Conservation (phyloP, 1,140 invertebrate genomes). For the Octopus sinensis region DNA sequence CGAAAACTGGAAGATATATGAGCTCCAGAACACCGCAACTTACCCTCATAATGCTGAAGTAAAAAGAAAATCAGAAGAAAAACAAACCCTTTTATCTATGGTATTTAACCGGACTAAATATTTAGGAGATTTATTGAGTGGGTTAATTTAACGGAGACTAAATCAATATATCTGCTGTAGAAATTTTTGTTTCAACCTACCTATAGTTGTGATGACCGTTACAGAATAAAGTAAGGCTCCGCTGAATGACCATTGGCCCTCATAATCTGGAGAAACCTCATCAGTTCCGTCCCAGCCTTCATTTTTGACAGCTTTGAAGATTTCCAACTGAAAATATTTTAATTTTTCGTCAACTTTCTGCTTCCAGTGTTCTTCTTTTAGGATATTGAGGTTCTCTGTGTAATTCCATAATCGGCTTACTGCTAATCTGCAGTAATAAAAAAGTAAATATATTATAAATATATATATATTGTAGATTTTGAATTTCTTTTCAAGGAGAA, state of each 20-base stretch:
- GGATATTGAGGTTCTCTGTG: slow-evolving; percentile 14
- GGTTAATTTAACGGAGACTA: too few species aligned
- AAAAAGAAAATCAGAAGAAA: too few species aligned
- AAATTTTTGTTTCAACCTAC: slow-evolving; percentile 55
- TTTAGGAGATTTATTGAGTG: too few species aligned
- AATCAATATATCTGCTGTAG: too few species aligned
- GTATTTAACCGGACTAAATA: too few species aligned
- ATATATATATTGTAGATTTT: slow-evolving; percentile 7
- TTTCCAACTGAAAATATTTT: slow-evolving; percentile 62
- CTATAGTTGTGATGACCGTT: slow-evolving; percentile 80
- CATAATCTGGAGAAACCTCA: slow-evolving; percentile 61
- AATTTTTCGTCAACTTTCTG: slow-evolving; percentile 71
- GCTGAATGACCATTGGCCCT: slow-evolving; percentile 70
- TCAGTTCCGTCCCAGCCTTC: slow-evolving; percentile 63
- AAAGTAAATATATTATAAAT: background rate
- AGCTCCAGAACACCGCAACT: too few species aligned
- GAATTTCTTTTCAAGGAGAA: slow-evolving; percentile 14
- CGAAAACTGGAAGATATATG: too few species aligned
- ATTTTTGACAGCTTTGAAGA: slow-evolving; percentile 20
- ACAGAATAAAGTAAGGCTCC: slow-evolving; percentile 76
- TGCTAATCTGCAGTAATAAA: slow-evolving; percentile 2
- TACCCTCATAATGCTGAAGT: too few species aligned
- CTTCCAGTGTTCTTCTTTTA: slow-evolving; percentile 63
- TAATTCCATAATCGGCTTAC: slow-evolving; percentile 20
- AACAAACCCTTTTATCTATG: too few species aligned